Conservation (phyloP, 2,888 invertebrate genomes). For the Erebia ligea region DNA sequence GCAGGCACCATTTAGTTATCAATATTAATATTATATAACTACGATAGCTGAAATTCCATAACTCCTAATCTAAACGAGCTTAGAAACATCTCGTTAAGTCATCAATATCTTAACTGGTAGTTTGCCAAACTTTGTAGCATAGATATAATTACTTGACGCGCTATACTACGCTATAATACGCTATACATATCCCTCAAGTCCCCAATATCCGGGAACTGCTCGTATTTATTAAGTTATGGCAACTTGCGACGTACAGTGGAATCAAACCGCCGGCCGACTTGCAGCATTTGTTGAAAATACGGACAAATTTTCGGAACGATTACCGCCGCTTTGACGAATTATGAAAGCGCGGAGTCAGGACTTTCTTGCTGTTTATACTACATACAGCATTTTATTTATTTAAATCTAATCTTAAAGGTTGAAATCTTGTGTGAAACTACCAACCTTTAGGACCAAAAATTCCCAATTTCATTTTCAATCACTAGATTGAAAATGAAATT, state of each 20-base stretch:
- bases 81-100: not conserved
- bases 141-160: conserved; percentile 19
- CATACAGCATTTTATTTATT: too few relatives aligned
- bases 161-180: too few relatives aligned
- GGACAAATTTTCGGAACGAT: not conserved
- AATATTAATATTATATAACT: not conserved
- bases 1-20: not conserved
- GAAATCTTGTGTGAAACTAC: too few relatives aligned
- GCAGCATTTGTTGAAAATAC: conserved; percentile 34
- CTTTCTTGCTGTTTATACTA: too few relatives aligned
- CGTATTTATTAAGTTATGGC: conserved; percentile 48
- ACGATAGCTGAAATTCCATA: not conserved
- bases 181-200: conserved; percentile 22
- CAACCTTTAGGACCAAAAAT: too few relatives aligned
- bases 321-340: not conserved
- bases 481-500: too few relatives aligned
- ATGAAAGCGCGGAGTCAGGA: not conserved
- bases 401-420: too few relatives aligned
- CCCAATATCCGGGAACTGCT: conserved; percentile 44
- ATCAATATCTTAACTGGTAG: not conserved
- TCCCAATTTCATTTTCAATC: too few relatives aligned
- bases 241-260: conserved; percentile 47
- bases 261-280: conserved; percentile 44
- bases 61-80: not conserved
- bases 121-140: conserved; percentile 6